Conservation (phyloP, 1,140 invertebrate genomes). For the Drosophila arizonae region DNA sequence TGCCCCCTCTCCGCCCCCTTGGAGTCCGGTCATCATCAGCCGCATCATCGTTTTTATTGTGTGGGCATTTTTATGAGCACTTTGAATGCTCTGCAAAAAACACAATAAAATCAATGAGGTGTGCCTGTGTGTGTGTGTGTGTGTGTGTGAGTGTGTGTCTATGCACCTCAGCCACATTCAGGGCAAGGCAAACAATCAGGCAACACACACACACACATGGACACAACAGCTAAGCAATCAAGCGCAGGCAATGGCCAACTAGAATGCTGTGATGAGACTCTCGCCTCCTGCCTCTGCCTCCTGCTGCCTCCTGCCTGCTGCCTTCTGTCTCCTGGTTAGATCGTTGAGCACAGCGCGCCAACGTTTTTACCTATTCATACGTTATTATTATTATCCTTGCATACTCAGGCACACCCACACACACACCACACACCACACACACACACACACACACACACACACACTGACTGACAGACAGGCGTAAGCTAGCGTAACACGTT, state of each 20-base stretch:
- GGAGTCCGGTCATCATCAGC: constrained; percentile 48
- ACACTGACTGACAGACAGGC: constrained; percentile 8
- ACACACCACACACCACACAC: constrained; percentile 25
- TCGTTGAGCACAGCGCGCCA: constrained; percentile 19
- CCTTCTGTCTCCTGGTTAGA: constrained; percentile 11
- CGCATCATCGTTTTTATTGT: constrained; percentile 78
- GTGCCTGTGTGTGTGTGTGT: constrained; percentile 45
- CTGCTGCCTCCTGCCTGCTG: constrained; percentile 1
- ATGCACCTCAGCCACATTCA: constrained; percentile 57
- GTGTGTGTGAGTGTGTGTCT: constrained; percentile 7
- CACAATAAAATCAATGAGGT: constrained; percentile 81
- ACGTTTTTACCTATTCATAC: constrained; percentile 79
- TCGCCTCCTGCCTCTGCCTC: not conserved
- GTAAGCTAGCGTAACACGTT: constrained; percentile 74
- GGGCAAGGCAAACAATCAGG: constrained; percentile 66
- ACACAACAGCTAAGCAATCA: constrained; percentile 75
- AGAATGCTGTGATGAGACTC: constrained; percentile 62
- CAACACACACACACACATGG: constrained; percentile 44
- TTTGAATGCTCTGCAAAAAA: constrained; percentile 75
- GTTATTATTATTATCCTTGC: constrained; percentile 80
- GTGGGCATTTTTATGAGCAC: constrained; percentile 80
- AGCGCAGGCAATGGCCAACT: constrained; percentile 70
- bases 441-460: constrained; percentile 17
- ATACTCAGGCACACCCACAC: constrained; percentile 62
- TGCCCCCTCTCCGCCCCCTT: not conserved